Percentiles rank a stretch among this genome's conserved stretches.
phyloP scores from a whole-genome alignment of 2,888 invertebrate species.

The Luperina nickerlii region DNA sequence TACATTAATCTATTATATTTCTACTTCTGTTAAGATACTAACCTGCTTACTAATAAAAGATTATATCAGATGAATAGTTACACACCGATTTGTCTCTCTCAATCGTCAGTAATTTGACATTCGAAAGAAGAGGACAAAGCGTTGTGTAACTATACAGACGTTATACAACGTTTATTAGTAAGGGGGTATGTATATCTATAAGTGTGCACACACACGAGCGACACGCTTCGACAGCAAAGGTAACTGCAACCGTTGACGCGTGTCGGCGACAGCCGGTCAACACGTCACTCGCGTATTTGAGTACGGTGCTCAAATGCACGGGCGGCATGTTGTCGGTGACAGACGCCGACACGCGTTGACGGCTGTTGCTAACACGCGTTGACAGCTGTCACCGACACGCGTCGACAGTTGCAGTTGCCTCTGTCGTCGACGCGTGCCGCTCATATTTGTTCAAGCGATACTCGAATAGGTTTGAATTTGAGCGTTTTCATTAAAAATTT shows the following conservation, averaged over 20 bases:
- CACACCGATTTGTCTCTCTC: too few species aligned
- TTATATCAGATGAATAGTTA: too few species aligned
- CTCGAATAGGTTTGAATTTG: background rate
- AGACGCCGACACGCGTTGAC: background rate
- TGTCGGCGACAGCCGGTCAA: background rate
- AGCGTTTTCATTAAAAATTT: background rate
- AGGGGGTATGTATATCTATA: background rate
- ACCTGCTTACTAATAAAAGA: too few species aligned
- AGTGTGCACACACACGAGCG: background rate
- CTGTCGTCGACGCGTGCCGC: background rate
- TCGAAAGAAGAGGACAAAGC: too few species aligned
- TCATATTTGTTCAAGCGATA: background rate
- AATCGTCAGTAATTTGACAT: too few species aligned
- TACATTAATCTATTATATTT: background rate
- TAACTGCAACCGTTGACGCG: background rate
- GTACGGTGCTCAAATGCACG: background rate
- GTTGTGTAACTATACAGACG: too few species aligned
- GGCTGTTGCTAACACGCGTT: too few species aligned
- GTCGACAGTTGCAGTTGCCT: too few species aligned
- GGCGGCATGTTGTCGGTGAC: background rate
- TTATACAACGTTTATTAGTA: too few species aligned
- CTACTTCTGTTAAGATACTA: background rate
- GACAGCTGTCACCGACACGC: too few species aligned
- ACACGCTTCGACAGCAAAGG: background rate
- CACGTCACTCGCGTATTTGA: background rate